A percentile compares a stretch with the other conserved stretches of the same genome.
phyloP scores from a whole-genome alignment of 2,797 vertebrate species.

The Spizella passerina region DNA sequence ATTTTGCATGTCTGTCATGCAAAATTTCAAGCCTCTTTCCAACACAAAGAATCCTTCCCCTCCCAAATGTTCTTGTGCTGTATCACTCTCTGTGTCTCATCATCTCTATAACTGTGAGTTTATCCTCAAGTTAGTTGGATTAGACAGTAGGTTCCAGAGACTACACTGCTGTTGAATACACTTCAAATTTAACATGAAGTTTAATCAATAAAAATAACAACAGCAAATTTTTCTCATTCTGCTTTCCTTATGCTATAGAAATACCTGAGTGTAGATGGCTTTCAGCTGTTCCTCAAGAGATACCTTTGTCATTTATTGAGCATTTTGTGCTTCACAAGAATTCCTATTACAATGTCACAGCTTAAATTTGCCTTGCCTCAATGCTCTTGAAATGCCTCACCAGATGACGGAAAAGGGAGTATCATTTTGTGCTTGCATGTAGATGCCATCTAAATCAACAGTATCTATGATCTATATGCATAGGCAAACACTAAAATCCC shows the following conservation, averaged over 20 bases:
- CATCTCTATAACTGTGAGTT: neutral
- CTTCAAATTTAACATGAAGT: constrained; percentile 24
- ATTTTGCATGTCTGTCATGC: neutral
- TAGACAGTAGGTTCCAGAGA: neutral
- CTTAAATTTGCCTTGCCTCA: neutral
- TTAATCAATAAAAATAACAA: constrained; percentile 46
- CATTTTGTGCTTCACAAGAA: neutral
- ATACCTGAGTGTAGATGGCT: neutral
- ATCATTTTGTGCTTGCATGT: neutral
- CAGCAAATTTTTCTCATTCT: neutral
- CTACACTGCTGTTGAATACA: neutral
- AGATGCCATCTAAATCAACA: neutral
- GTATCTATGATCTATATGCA: neutral
- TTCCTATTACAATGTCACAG: neutral
- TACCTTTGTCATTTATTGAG: neutral
- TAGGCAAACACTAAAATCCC: neutral
- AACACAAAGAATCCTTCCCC: neutral
- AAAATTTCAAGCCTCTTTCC: neutral
- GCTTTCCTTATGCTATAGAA: neutral
- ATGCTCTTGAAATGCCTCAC: neutral
- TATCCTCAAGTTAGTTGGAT: constrained; percentile 14
- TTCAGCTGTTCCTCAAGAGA: neutral
- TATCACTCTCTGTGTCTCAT: neutral
- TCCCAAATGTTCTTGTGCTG: neutral
- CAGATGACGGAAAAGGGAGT: neutral